These are phyloP conservation scores for Psophia crepitans DNA, from an alignment of 2,113 vertebrate genomes.

Conservation along the genomic window DNA sequence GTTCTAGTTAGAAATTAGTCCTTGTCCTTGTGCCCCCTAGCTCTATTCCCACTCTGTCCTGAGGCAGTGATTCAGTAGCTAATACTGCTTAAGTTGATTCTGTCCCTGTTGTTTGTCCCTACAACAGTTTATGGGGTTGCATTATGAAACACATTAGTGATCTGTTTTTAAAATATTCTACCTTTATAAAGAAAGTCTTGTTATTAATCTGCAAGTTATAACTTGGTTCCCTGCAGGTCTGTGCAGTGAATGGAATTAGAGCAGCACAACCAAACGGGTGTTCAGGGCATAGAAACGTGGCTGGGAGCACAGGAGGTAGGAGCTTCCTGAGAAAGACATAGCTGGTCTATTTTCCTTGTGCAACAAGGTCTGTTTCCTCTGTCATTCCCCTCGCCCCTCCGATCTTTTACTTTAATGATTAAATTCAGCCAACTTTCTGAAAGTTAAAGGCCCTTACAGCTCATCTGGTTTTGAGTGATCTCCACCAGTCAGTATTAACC, in stretches of 20 bases:
- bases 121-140: neutral
- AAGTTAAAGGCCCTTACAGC: neutral
- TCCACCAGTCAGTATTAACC: neutral
- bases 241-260: neutral
- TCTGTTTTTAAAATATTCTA: neutral
- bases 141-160: neutral
- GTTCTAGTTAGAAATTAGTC: neutral
- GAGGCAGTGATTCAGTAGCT: neutral
- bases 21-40: neutral
- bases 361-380: neutral
- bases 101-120: neutral
- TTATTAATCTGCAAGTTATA: neutral
- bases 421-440: neutral
- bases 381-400: neutral
- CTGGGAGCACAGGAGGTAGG: neutral
- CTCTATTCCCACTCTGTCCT: neutral
- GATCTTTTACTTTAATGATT: neutral
- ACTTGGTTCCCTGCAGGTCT: neutral
- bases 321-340: neutral
- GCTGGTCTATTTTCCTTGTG: neutral
- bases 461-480: neutral
- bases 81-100: neutral
- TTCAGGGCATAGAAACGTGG: neutral
- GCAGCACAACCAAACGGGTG: accelerated
- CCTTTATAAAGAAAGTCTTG: neutral